Base-by-base conservation (phyloP, 1,140 invertebrate species). In the Drosophila teissieri region DNA sequence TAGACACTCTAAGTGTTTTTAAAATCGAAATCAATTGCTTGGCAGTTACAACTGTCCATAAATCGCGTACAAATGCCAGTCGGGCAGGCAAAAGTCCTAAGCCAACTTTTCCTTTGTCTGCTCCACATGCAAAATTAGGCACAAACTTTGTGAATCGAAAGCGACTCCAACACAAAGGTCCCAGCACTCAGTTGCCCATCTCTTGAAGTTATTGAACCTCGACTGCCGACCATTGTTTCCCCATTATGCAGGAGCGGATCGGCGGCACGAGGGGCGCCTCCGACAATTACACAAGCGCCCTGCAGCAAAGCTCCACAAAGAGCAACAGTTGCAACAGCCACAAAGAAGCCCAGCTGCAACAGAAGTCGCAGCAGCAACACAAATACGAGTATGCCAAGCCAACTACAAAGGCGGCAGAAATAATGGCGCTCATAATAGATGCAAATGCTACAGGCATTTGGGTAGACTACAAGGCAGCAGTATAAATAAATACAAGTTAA, bases 61-160 rank as follows among this genome's bases (percentile, higher is more conserved):
- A 82, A 74, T 81, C 64, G 78, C 45, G 65, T 61, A 78, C 60
- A 69, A 78, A 65, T 78, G 54, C 53, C 48, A 63, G 61, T 64
- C 37, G 36, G 31, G 27, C 63, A 78, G 52, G 68, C 73, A 44
- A 63, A 65, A 60, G 55, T 57, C 61, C 37, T 6, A 24, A 64
- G 45, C 48, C 56, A 65, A 74, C 58, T 65, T 75, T 57, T 42
- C 24, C 40, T 55, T 49, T 63, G 55, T 49, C 56, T 1, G 14
- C 2, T 11, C 7, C 15, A 19, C 64, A 75, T 75, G 73, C 70
- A 74, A 75, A 75, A 65, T 65, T 56, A 74, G 36, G 45, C 52
- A n/a, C 17, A 63, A 74, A 74, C 67, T 70, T 70, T 69, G 3
- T 34, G 36, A 48, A 57, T 57, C 53, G 65, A 57, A 49, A 40